Base-by-base conservation (phyloP, 2,888 invertebrate genomes). In the Synanthedon vespiformis region DNA sequence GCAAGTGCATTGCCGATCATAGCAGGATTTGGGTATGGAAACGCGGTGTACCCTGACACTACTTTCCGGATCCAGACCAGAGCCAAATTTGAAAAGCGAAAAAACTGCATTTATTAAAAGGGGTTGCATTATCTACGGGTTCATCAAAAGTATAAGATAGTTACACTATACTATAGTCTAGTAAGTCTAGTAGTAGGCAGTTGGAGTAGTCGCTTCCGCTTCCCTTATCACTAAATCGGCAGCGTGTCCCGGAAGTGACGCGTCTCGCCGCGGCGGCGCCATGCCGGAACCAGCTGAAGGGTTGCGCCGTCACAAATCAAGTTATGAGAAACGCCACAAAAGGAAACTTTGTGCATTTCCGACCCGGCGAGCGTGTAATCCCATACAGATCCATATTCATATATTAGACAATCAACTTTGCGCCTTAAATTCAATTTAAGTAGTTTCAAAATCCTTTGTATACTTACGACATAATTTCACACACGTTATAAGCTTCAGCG, bases 301-400 rank as follows among this genome's bases (percentile, higher is more conserved):
- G 87, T 86, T 86, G 84, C 73, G 74, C 76, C 72, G 81, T 83
- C 84, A 85, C 87, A 87, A 87, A 87, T 87, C 86, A 86, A 87
- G 77, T 87, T 87, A 86, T 83, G 83, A 83, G 79, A 80, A 78
- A 77, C 75, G 78, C 85, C 85, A 86, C 86, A 86, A 85, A 82
- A 86, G 86, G 86, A 87, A 86, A 86, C 85, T 87, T 85, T 79
- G 81, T 80, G 85, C 84, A 85, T 85, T 85, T 87, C 87, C 84
- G 80, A 76, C 64, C 72, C 76, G 74, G 64, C 80, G 74, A 83
- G 81, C 83, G 77, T 85, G 80, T 84, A 84, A 86, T 84, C 79
- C 74, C 68, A 68, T 72, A 65, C 63, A 67, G 62, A 62, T n/a
- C 51, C 61, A 61, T 62, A 68, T 34, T 56, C 64, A 13, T n/a